Conservation (phyloP, 1,140 invertebrate species). For the Caenorhabditis brenneri region DNA sequence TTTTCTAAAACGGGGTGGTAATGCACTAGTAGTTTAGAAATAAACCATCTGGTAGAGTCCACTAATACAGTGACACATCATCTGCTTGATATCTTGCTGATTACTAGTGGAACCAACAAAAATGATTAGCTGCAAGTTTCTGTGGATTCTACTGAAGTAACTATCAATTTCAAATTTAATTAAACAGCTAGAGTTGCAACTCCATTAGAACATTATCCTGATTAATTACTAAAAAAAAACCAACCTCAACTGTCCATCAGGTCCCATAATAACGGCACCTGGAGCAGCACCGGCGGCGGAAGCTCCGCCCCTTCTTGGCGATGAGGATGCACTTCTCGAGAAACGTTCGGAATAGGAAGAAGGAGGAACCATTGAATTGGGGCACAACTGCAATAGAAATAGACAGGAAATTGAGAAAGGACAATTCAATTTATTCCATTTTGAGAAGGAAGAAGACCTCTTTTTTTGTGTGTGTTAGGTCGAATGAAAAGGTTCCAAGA, state of each 20-base stretch:
- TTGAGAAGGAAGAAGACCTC: neutral
- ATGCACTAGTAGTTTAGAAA: no score
- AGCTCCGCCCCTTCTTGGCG: constrained; percentile 31
- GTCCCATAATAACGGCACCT: neutral
- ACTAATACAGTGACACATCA: no score
- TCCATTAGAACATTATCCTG: no score
- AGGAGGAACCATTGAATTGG: constrained; percentile 23
- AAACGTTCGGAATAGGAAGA: constrained; percentile 17
- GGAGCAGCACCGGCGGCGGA: neutral
- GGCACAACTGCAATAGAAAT: neutral
- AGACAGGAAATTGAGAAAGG: neutral
- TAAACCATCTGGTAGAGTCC: no score
- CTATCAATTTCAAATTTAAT: no score
- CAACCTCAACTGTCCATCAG: constrained; percentile 3
- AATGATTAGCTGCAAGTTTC: no score
- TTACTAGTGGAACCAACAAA: no score
- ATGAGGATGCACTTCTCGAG: constrained; percentile 23
- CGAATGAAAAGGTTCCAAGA: no score
- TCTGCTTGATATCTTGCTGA: no score
- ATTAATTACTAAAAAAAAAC: neutral
- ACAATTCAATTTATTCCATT: neutral
- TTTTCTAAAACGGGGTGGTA: no score
- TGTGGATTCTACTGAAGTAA: no score
- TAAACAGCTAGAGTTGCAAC: no score
- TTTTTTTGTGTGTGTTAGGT: neutral